Evolutionary conservation across 2,113 vertebrate species (phyloP).

Genomic region (Archilochus colubris): DNA sequence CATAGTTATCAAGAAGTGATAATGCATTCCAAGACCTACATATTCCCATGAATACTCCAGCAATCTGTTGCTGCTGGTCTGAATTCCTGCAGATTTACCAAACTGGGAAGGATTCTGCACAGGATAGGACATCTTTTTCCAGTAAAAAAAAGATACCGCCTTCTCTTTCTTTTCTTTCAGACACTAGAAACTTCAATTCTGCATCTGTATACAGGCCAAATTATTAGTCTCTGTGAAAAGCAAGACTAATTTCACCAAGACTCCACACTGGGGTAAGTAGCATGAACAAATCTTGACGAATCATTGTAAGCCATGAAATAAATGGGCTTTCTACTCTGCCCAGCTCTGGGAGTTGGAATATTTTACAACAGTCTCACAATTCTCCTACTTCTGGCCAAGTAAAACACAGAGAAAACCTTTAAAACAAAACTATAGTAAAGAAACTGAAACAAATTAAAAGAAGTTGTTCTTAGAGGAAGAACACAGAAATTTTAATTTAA

Average conservation of each 20-base stretch:
- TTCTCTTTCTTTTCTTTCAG: not conserved
- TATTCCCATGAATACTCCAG: not conserved
- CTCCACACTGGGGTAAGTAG: not conserved
- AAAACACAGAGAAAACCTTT: not conserved
- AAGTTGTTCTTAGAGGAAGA: not conserved
- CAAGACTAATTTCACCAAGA: not conserved
- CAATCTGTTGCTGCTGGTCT: not conserved
- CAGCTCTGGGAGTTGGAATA: not conserved
- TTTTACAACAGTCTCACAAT: not conserved
- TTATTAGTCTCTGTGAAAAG: not conserved
- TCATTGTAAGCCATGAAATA: not conserved
- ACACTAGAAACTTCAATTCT: not conserved
- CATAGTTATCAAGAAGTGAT: not conserved
- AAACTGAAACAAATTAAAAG: not conserved
- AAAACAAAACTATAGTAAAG: not conserved
- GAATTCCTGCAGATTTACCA: not conserved
- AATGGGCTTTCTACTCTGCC: not conserved
- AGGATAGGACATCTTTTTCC: rapidly evolving
- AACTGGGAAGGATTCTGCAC: not conserved
- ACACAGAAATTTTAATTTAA: not conserved
- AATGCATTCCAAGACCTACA: not conserved
- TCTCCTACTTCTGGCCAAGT: not conserved
- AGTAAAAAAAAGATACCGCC: not conserved
- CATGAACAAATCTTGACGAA: not conserved
- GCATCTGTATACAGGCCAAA: slow-evolving; percentile 7